A percentile compares a stretch with the other conserved stretches of the same genome.
Evolutionary conservation across 2,797 vertebrate genomes (phyloP).

Genomic region (Karalla daura): DNA sequence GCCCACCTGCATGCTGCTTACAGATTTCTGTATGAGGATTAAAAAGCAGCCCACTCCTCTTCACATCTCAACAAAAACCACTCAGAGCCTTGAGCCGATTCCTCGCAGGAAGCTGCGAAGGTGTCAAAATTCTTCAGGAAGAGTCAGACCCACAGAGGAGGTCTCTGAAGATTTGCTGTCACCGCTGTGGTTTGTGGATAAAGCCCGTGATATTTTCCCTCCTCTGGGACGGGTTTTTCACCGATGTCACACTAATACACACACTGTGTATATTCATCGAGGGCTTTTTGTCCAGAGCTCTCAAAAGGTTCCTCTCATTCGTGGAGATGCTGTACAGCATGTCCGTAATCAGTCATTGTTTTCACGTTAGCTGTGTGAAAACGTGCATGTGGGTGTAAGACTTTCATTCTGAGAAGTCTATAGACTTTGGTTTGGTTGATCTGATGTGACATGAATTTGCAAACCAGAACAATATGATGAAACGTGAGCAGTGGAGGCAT

Average conservation of each 20-base stretch:
- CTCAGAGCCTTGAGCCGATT: constrained; percentile 2
- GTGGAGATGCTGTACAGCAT: background rate
- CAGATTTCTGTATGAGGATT: constrained; percentile 2
- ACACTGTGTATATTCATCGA: background rate
- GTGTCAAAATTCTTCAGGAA: constrained; percentile 23
- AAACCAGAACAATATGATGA: no score
- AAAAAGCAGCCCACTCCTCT: constrained; percentile 28
- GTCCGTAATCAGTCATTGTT: no score
- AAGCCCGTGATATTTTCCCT: constrained; percentile 1
- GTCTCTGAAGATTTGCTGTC: constrained; percentile 32
- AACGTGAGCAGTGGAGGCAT: no score
- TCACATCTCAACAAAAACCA: constrained; percentile 33
- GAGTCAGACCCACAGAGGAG: constrained; percentile 20
- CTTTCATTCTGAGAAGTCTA: background rate
- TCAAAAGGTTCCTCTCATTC: background rate
- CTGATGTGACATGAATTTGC: background rate
- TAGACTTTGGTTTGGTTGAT: background rate
- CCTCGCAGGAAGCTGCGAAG: constrained; percentile 28
- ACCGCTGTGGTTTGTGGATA: background rate
- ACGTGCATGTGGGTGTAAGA: no score
- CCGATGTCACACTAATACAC: constrained; percentile 18
- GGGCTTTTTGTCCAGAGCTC: constrained; percentile 6
- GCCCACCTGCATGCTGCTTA: constrained; percentile 15
- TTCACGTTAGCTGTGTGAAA: no score
- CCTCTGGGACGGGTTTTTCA: background rate